Conservation (phyloP, 2,113 vertebrate genomes). For the Oreochromis spilurus region DNA sequence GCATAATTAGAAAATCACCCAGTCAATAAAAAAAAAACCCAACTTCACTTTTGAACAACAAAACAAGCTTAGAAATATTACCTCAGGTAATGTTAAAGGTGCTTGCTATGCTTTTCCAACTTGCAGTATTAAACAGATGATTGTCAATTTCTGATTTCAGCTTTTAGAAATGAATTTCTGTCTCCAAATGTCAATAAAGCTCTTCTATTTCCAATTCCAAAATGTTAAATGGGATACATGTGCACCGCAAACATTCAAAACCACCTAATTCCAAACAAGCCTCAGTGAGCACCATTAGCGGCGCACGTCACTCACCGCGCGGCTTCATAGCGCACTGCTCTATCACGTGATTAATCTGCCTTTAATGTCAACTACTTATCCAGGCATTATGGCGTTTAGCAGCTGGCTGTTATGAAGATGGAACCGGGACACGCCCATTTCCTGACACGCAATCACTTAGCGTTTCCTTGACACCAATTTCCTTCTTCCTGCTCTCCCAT, state of each 20-base stretch:
- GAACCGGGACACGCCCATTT: conserved; percentile 11
- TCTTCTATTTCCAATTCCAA: background rate
- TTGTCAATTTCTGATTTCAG: background rate
- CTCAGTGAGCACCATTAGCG: background rate
- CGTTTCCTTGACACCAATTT: conserved; percentile 34
- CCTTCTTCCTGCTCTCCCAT: conserved; percentile 45
- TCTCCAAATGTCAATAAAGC: background rate
- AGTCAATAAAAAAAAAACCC: background rate
- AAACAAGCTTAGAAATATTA: background rate
- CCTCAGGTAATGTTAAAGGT: background rate
- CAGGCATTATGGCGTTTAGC: background rate
- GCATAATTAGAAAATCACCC: background rate
- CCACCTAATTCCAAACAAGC: background rate
- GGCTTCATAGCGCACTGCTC: background rate
- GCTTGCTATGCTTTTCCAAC: background rate
- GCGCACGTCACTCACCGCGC: background rate
- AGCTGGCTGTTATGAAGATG: conserved; percentile 11
- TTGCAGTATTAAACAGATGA: background rate
- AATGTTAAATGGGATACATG: background rate
- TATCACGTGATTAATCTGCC: background rate
- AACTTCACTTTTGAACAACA: background rate
- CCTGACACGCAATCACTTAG: conserved; percentile 38
- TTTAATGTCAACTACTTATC: conserved; percentile 10
- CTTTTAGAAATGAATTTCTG: background rate
- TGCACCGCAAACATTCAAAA: background rate